A percentile compares a stretch with the other conserved stretches of the same genome.
Evolutionary conservation across 2,113 vertebrate genomes (phyloP).

Genomic region (Lipophrys pholis): DNA sequence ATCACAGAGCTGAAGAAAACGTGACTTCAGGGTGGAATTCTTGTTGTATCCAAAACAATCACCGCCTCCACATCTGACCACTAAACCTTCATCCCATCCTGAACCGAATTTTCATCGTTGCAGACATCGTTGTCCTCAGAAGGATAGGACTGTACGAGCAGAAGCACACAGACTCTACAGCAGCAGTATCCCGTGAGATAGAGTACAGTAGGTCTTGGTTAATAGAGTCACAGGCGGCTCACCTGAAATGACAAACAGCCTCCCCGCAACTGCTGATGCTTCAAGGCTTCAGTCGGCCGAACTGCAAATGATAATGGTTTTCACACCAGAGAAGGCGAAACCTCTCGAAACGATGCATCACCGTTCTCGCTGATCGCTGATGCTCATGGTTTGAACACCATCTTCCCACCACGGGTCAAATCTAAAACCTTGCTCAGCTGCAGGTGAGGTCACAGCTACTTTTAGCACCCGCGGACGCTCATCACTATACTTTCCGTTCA

Average conservation of each 20-base stretch:
- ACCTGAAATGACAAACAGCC: slow-evolving; percentile 60
- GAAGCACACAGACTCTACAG: slow-evolving; percentile 11
- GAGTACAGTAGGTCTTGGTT: slow-evolving; percentile 46
- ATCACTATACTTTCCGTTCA: neutral
- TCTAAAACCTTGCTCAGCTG: neutral
- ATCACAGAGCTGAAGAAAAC: too few relatives aligned
- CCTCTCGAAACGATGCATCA: slow-evolving; percentile 25
- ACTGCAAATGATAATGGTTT: slow-evolving; percentile 49
- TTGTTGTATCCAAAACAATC: too few relatives aligned
- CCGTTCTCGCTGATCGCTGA: slow-evolving; percentile 6
- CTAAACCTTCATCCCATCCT: too few relatives aligned
- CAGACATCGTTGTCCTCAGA: too few relatives aligned
- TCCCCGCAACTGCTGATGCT: slow-evolving; percentile 41
- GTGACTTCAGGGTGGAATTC: too few relatives aligned
- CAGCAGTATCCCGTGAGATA: slow-evolving; percentile 23
- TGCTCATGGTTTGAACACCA: neutral
- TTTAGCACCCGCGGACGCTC: neutral
- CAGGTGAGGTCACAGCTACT: neutral
- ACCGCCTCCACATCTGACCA: too few relatives aligned
- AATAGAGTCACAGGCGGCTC: slow-evolving; percentile 51
- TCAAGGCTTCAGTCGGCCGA: slow-evolving; percentile 47
- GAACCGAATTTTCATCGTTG: too few relatives aligned
- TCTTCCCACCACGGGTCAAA: neutral
- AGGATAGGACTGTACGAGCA: neutral
- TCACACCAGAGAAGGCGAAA: slow-evolving; percentile 44